phyloP scores from a whole-genome alignment of 2,113 vertebrate genomes.

The Burhinus bistriatus region DNA sequence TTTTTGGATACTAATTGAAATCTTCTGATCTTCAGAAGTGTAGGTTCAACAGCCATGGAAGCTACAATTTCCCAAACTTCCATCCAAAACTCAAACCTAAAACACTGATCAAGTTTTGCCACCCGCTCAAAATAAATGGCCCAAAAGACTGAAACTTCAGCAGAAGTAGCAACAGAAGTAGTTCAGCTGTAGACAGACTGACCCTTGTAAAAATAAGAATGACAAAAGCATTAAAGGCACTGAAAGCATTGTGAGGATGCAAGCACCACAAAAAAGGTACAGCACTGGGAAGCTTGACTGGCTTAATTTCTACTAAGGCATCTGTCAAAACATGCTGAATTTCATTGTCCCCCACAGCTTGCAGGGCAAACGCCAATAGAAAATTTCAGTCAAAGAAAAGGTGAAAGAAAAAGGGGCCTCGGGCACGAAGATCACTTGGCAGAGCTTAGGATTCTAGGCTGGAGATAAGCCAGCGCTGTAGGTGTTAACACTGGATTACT shows the following conservation, averaged over 20 bases:
- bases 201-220: background rate
- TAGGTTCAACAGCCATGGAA: background rate
- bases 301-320: background rate
- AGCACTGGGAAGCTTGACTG: background rate
- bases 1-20: background rate
- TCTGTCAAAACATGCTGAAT: background rate
- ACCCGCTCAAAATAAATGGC: background rate
- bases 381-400: background rate
- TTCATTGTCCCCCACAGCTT: background rate
- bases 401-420: background rate
- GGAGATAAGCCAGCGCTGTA: background rate
- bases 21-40: accelerated
- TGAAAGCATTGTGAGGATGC: background rate
- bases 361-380: background rate
- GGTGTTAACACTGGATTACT: background rate
- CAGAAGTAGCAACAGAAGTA: background rate
- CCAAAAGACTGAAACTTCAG: background rate
- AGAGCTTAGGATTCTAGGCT: background rate
- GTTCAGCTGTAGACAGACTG: background rate
- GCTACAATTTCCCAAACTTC: background rate
- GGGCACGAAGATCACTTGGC: background rate
- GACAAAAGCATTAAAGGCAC: background rate
- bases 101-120: background rate
- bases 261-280: background rate
- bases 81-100: background rate